Base-by-base conservation (phyloP, 2,797 vertebrate genomes). In the Sebastes steindachneri region DNA sequence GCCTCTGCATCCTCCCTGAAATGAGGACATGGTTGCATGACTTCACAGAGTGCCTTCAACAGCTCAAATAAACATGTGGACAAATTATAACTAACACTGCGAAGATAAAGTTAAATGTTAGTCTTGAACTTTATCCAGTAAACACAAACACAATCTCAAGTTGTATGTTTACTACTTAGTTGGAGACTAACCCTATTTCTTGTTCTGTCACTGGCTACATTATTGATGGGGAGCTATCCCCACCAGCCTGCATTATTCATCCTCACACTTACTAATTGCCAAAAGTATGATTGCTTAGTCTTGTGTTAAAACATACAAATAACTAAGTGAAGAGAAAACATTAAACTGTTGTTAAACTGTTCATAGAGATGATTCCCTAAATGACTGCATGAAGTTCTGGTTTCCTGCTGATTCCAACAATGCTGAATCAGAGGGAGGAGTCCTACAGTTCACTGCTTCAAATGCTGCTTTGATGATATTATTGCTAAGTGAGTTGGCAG, bases 1-100 rank as follows among this genome's bases (percentile, higher is more conserved):
- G 98, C 97, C 87, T 98, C 97, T 0, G 97, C 97, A 2, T 99
- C 97, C 86, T 99, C 98, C 87, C 97, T 99, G 83, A 37, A 84
- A 86, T 14, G 7, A 81, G 1, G 7, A 73, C 11, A 86, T 31
- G 31, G 7, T 51, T 2, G 65, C 19, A 69, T 31, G 65, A 33
- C 33, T 37, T 74, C n/a, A 80, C n/a, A 23, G 10, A 66, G 60
- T 28, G n/a, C 8, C 62, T 29, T 73, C 3, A 68, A n/a, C 35
- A 69, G 19, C 68, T 53, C 3, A 68, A 60, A 59, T 59, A 2
- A 31, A n/a, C 31, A 29, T 53, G 29, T 7, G 31, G 41, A 37
- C 8, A 41, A 55, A 26, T 33, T 15, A 11, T 45, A 15, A 45
- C 41, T 17, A 45, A 23, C 31, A 19, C 29, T 41, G 23, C 3